phyloP scores from a whole-genome alignment of 2,113 vertebrate genomes.

The Trinectes maculatus region DNA sequence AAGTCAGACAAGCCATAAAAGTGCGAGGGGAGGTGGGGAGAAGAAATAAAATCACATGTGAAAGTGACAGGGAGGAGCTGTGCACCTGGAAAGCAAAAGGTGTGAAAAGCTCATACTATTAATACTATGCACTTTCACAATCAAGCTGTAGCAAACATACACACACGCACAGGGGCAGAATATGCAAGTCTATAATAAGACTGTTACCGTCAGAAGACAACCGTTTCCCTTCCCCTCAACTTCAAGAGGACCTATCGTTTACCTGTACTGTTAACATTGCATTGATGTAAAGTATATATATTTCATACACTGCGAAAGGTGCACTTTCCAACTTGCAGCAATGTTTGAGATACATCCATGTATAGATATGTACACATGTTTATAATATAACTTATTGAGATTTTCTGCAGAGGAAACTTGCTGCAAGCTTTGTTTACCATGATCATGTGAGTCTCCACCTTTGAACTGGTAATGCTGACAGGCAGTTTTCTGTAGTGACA shows the following conservation, averaged over 20 bases:
- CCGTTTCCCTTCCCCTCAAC: slow-evolving; percentile 28
- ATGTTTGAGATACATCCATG: neutral
- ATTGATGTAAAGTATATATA: too few relatives aligned
- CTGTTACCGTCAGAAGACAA: slow-evolving; percentile 28
- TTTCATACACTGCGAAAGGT: too few relatives aligned
- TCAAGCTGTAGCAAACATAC: slow-evolving; percentile 3
- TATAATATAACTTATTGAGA: neutral
- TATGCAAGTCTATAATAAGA: slow-evolving; percentile 25
- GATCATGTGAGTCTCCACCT: slow-evolving; percentile 2
- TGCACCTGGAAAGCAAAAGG: slow-evolving; percentile 30
- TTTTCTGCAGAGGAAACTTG: slow-evolving; percentile 6
- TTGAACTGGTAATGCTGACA: slow-evolving; percentile 5
- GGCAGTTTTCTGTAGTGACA: neutral
- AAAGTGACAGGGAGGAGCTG: slow-evolving; percentile 32
- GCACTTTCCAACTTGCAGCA: neutral
- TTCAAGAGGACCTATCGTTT: slow-evolving; percentile 36
- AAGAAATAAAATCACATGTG: slow-evolving; percentile 6
- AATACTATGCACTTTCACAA: slow-evolving; percentile 18
- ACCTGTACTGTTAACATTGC: too few relatives aligned
- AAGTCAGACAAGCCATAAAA: slow-evolving; percentile 24
- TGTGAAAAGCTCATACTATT: slow-evolving; percentile 10
- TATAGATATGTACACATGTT: neutral
- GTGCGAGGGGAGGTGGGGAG: neutral
- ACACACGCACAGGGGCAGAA: slow-evolving; percentile 10
- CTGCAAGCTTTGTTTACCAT: slow-evolving; percentile 15